Evolutionary conservation across 1,140 invertebrate species (phyloP).

Genomic region (Papilio xuthus): DNA sequence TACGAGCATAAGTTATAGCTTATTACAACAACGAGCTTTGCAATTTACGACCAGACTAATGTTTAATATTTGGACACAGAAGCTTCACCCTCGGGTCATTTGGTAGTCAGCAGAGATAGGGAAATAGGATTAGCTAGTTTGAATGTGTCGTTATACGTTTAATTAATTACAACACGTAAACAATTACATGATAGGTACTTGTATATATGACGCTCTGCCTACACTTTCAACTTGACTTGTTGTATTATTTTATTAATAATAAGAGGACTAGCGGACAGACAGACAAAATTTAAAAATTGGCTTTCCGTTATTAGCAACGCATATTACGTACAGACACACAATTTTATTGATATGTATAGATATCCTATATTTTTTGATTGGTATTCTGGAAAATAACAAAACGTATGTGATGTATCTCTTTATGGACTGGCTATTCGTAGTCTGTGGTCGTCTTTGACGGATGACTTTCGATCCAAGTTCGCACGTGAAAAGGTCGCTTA

Average conservation of each 20-base stretch:
- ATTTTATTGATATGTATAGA: too few relatives aligned
- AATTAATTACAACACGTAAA: neutral
- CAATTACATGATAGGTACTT: neutral
- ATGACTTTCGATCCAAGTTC: conserved; percentile 3
- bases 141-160: neutral
- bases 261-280: too few relatives aligned
- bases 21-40: conserved; percentile 29
- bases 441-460: neutral
- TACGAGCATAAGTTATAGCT: conserved; percentile 34
- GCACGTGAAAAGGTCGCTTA: neutral
- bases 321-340: too few relatives aligned
- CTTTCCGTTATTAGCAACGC: too few relatives aligned
- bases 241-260: neutral
- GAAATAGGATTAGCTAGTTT: neutral
- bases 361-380: too few relatives aligned
- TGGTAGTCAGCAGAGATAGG: neutral
- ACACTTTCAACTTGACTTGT: neutral
- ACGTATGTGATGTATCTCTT: neutral
- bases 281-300: too few relatives aligned
- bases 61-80: conserved; percentile 12
- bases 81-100: neutral
- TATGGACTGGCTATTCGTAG: neutral
- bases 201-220: too few relatives aligned
- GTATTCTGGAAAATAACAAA: too few relatives aligned
- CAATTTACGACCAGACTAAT: neutral